These are phyloP conservation scores for Spinus pinus DNA, from an alignment of 2,797 vertebrate genomes.

Conservation along the genomic window DNA sequence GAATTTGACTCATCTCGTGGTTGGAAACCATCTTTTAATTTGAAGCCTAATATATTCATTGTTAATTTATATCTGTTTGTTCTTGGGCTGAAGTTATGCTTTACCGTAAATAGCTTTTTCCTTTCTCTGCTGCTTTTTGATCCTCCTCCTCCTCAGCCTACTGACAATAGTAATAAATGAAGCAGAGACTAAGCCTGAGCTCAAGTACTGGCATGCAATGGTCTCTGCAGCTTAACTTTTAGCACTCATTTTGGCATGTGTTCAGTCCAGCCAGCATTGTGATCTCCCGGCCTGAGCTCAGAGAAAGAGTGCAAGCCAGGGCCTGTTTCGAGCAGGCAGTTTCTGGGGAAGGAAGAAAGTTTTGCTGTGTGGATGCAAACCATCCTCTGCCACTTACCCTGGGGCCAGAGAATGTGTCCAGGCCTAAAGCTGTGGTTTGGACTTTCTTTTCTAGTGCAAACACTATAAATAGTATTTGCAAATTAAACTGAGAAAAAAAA, in stretches of 20 bases:
- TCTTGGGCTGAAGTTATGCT: neutral
- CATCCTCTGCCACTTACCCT: neutral
- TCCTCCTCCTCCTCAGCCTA: neutral
- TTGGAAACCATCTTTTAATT: conserved; percentile 27
- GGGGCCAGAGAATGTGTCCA: neutral
- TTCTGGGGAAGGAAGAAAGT: neutral
- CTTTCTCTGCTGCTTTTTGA: conserved; percentile 22
- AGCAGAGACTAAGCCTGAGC: neutral
- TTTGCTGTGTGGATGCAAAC: neutral
- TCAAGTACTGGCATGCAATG: neutral
- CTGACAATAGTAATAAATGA: neutral
- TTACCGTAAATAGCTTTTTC: neutral
- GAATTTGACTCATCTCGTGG: neutral
- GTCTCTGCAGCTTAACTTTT: conserved; percentile 3
- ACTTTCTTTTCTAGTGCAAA: neutral
- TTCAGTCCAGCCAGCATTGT: neutral
- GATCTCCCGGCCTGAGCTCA: neutral
- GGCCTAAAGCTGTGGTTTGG: conserved; percentile 14
- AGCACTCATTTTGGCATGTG: neutral
- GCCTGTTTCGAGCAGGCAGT: neutral
- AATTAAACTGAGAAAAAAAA: neutral
- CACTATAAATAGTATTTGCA: conserved; percentile 3
- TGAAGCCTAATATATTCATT: conserved; percentile 2
- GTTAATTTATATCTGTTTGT: conserved; percentile 27
- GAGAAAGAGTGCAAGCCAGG: neutral